These are phyloP conservation scores for Nymphalis io DNA, from an alignment of 1,140 invertebrate species.

Conservation along the genomic window DNA sequence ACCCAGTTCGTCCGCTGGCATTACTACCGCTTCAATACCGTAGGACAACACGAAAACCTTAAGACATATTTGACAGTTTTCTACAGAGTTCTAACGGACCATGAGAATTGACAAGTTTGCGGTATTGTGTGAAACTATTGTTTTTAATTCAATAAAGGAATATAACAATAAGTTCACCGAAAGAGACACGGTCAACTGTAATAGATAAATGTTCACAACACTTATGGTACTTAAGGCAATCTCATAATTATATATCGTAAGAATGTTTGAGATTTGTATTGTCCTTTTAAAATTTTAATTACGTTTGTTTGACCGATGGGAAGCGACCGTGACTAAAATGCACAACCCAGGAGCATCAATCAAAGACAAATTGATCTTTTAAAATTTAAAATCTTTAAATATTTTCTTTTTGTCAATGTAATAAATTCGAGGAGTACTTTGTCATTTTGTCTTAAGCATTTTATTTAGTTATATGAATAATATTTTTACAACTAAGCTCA, in stretches of 20 bases:
- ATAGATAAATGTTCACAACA: constrained; percentile 10
- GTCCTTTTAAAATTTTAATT: constrained; percentile 36
- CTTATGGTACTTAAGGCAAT: constrained; percentile 13
- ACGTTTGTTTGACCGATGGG: constrained; percentile 37
- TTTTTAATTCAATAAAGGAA: constrained; percentile 11
- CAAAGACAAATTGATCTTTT: constrained; percentile 36
- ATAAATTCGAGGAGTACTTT: constrained; percentile 9
- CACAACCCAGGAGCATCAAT: constrained; percentile 44
- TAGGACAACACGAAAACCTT: constrained; percentile 16
- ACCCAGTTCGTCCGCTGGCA: constrained; percentile 33
- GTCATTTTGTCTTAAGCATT: background rate
- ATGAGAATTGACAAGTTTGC: constrained; percentile 23
- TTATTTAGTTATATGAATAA: background rate
- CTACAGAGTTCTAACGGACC: constrained; percentile 16
- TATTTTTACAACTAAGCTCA: constrained; percentile 3
- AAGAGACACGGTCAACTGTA: background rate
- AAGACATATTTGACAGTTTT: constrained; percentile 18
- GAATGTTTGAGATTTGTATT: constrained; percentile 21
- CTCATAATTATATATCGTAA: constrained; percentile 15
- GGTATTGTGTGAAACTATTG: constrained; percentile 14
- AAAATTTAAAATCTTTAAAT: constrained; percentile 28
- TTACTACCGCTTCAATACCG: constrained; percentile 15
- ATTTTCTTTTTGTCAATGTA: constrained; percentile 12
- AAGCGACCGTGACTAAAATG: constrained; percentile 42
- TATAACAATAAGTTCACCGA: constrained; percentile 2